These are phyloP conservation scores for Agelas oroides DNA, from an alignment of 37 sponge, comb jelly and placozoan species.

Conservation along the genomic window DNA sequence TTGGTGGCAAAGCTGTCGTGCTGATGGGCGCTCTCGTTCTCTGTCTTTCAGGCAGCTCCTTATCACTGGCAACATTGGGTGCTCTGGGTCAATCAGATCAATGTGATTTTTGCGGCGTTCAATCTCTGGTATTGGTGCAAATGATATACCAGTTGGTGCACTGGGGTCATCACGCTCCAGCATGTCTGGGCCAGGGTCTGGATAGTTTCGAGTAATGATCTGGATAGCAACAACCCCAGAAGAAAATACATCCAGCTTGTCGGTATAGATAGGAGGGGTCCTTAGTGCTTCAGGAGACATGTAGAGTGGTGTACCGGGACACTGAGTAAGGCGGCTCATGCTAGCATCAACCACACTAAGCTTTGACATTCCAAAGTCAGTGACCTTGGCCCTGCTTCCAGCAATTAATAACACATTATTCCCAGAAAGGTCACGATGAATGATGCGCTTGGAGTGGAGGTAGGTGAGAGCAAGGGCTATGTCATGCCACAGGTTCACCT, in stretches of 20 bases:
- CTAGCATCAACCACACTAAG: background rate
- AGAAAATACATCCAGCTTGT: slow-evolving; percentile 42
- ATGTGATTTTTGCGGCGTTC: slow-evolving; percentile 22
- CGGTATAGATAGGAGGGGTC: slow-evolving; percentile 15
- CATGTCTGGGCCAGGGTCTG: background rate
- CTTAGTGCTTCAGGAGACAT: slow-evolving; percentile 42
- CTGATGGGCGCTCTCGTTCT: slow-evolving; percentile 5
- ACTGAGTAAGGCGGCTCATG: slow-evolving; percentile 29
- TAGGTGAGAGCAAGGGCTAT: slow-evolving; percentile 22
- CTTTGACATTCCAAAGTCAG: slow-evolving; percentile 44
- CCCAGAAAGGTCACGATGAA: slow-evolving; percentile 33
- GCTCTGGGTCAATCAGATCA: background rate
- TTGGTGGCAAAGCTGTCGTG: background rate
- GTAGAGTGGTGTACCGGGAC: slow-evolving; percentile 29
- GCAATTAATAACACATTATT: slow-evolving; percentile 25
- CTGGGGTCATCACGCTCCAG: background rate
- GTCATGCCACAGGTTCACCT: slow-evolving; percentile 11
- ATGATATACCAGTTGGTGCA: background rate
- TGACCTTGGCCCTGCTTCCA: slow-evolving; percentile 15
- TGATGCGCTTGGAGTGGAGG: slow-evolving; percentile 26
- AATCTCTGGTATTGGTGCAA: background rate
- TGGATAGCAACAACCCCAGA: slow-evolving; percentile 28
- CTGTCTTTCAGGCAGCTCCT: background rate
- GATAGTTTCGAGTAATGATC: slow-evolving; percentile 18
- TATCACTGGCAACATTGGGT: background rate